Evolutionary conservation across 2,888 invertebrate species (phyloP).

Genomic region (Notodonta ziczac): DNA sequence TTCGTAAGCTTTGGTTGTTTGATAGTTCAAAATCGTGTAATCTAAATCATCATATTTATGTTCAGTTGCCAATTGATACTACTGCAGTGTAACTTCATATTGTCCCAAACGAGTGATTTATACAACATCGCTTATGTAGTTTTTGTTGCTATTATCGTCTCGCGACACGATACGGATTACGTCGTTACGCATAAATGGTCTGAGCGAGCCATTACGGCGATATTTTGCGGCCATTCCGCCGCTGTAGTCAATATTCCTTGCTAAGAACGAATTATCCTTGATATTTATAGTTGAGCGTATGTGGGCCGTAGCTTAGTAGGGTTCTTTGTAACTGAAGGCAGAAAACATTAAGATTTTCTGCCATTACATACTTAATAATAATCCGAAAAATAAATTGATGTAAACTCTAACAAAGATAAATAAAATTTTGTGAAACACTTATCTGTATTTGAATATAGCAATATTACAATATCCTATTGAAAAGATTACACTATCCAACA

Average conservation of each 20-base stretch:
- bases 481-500: no score
- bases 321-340: not conserved
- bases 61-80: slow-evolving; percentile 9
- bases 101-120: slow-evolving; percentile 28
- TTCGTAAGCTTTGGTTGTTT: no score
- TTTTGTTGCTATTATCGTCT: slow-evolving; percentile 37
- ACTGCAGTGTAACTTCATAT: slow-evolving; percentile 14
- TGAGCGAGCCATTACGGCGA: slow-evolving; percentile 30
- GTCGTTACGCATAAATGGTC: slow-evolving; percentile 39
- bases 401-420: no score
- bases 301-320: not conserved
- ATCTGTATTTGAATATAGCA: no score
- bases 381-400: no score
- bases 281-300: slow-evolving; percentile 37
- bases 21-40: no score
- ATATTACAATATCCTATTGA: no score
- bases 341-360: not conserved
- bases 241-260: slow-evolving; percentile 35
- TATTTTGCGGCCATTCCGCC: slow-evolving; percentile 34
- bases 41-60: no score
- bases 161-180: slow-evolving; percentile 42
- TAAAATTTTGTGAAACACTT: no score
- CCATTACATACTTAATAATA: no score
- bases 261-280: slow-evolving; percentile 40
- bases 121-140: slow-evolving; percentile 26